Conservation (phyloP, 2,797 vertebrate genomes). For the Clarias platycephalus region DNA sequence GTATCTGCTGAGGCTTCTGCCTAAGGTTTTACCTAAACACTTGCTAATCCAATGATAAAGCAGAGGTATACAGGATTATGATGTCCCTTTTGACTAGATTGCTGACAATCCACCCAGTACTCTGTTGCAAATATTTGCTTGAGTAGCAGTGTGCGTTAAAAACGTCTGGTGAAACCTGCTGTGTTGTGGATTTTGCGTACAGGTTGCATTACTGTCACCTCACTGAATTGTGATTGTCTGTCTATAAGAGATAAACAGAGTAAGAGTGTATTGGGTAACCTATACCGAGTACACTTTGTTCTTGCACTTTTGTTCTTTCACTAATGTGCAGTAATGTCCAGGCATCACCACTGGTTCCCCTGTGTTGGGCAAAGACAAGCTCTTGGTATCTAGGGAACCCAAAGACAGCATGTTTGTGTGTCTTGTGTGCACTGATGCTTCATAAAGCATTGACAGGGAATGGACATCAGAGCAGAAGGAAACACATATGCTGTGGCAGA, state of each 20-base stretch:
- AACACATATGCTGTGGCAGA: slow-evolving; percentile 59
- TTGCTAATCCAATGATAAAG: slow-evolving; percentile 14
- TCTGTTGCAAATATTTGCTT: slow-evolving; percentile 20
- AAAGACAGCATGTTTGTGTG: slow-evolving; percentile 15
- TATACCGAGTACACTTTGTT: not conserved
- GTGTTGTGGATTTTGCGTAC: slow-evolving; percentile 66
- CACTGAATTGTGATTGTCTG: slow-evolving; percentile 66
- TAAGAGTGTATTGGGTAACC: slow-evolving; percentile 25
- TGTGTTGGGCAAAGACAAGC: slow-evolving; percentile 11
- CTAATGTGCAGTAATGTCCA: slow-evolving; percentile 20
- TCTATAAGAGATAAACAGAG: slow-evolving; percentile 39
- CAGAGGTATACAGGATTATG: slow-evolving; percentile 8
- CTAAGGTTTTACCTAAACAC: slow-evolving; percentile 28
- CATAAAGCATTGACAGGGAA: slow-evolving; percentile 35
- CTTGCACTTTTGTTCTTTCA: slow-evolving; percentile 30
- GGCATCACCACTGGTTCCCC: slow-evolving; percentile 22
- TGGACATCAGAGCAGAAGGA: slow-evolving; percentile 53
- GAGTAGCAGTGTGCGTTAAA: slow-evolving; percentile 26
- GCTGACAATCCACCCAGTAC: slow-evolving; percentile 17
- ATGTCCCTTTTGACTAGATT: slow-evolving; percentile 10
- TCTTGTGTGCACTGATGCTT: not conserved
- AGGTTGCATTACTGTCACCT: slow-evolving; percentile 73
- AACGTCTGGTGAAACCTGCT: slow-evolving; percentile 41
- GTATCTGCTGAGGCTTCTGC: not conserved
- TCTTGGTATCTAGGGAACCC: slow-evolving; percentile 18